These are phyloP conservation scores for Drosophila orena DNA, from an alignment of 1,140 invertebrate species.

Conservation along the genomic window DNA sequence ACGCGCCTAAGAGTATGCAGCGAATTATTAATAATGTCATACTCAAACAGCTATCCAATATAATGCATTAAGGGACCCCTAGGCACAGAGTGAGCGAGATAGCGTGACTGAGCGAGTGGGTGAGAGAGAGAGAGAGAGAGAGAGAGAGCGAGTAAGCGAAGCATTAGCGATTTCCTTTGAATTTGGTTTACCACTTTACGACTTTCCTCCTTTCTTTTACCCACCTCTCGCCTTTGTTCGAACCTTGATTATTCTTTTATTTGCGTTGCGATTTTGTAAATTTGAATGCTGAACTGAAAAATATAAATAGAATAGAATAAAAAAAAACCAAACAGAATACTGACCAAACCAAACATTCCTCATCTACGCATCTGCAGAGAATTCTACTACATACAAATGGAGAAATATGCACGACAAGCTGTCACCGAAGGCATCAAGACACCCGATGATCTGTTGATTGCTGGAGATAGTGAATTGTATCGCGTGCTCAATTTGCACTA, in stretches of 20 bases:
- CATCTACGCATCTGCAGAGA: constrained; percentile 91
- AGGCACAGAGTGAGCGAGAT: constrained; percentile 33
- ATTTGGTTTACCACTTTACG: constrained; percentile 55
- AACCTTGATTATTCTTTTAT: constrained; percentile 21
- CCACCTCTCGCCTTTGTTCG: constrained; percentile 17
- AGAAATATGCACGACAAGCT: constrained; percentile 99
- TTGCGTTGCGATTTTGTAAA: constrained; percentile 66
- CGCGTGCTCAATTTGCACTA: constrained; percentile 99
- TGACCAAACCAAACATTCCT: constrained; percentile 80
- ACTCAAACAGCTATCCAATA: constrained; percentile 78
- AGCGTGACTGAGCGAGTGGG: constrained; percentile 2
- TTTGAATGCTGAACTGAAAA: constrained; percentile 70
- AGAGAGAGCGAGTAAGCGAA: constrained; percentile 17
- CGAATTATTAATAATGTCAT: constrained; percentile 84
- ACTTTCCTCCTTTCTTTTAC: constrained; percentile 25
- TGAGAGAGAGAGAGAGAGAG: constrained; percentile 14
- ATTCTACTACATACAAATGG: constrained; percentile 99
- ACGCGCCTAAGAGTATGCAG: constrained; percentile 72
- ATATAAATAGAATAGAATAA: constrained; percentile 43
- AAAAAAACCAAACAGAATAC: constrained; percentile 65
- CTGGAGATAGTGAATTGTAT: constrained; percentile 98
- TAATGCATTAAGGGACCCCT: constrained; percentile 74
- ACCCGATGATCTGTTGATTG: constrained; percentile 96
- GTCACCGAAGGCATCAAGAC: constrained; percentile 98
- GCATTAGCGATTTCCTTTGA: constrained; percentile 52